Evolutionary conservation across 1,140 invertebrate genomes (phyloP).

Genomic region (Brachionus paranguensis): DNA sequence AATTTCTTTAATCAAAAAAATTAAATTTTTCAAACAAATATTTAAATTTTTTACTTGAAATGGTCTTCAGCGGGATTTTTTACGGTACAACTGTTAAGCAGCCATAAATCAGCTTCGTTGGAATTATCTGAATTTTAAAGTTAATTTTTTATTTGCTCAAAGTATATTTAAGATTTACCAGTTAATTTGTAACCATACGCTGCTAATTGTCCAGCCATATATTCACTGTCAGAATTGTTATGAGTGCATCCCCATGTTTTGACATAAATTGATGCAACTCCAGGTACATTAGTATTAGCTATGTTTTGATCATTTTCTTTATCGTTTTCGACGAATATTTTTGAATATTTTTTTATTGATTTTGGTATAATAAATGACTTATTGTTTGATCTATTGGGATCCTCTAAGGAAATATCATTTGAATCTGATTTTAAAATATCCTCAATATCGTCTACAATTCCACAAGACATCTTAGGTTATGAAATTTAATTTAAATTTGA

Average conservation of each 20-base stretch:
- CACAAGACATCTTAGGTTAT: constrained; percentile 26
- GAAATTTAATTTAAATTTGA: neutral
- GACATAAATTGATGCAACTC: constrained; percentile 64
- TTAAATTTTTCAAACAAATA: neutral
- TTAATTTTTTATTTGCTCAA: neutral
- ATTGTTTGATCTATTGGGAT: neutral
- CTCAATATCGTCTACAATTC: constrained; percentile 39
- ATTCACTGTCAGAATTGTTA: constrained; percentile 27
- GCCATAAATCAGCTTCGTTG: constrained; percentile 78
- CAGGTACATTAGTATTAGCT: neutral
- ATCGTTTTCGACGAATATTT: neutral
- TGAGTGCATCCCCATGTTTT: constrained; percentile 95
- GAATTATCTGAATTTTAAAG: constrained; percentile 62
- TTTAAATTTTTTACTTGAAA: constrained; percentile 59
- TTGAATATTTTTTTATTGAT: neutral
- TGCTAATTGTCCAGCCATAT: constrained; percentile 50
- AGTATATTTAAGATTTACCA: constrained; percentile 45
- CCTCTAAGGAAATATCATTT: neutral
- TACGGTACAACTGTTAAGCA: constrained; percentile 93
- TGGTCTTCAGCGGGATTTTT: constrained; percentile 95
- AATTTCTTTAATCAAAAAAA: constrained; percentile 62
- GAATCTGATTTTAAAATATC: constrained; percentile 32
- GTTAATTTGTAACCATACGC: constrained; percentile 78
- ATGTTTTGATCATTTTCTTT: neutral
- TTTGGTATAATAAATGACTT: constrained; percentile 31